phyloP scores from a whole-genome alignment of 2,888 invertebrate genomes.

The Parnassius orleans region DNA sequence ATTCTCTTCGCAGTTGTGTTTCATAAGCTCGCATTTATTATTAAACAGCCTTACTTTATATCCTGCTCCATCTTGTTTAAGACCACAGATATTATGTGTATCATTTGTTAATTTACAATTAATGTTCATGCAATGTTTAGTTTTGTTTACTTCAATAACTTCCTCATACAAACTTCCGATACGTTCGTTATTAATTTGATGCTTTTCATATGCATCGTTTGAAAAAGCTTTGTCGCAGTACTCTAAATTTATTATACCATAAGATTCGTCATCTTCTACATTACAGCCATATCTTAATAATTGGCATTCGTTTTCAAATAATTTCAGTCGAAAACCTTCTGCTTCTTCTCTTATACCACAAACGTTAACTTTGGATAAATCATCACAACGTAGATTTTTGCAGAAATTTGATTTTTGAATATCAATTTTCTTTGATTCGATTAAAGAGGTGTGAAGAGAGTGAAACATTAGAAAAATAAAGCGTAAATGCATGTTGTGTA shows the following conservation, averaged over 20 bases:
- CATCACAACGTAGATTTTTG: slow-evolving; percentile 43
- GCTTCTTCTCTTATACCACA: slow-evolving; percentile 53
- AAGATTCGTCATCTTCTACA: slow-evolving; percentile 43
- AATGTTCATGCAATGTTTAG: slow-evolving; percentile 33
- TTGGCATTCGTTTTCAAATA: slow-evolving; percentile 59
- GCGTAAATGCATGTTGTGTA: no score
- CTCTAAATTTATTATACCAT: slow-evolving; percentile 47
- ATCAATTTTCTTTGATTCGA: slow-evolving; percentile 6
- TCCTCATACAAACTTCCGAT: not conserved
- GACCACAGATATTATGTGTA: slow-evolving; percentile 47
- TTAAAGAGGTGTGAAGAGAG: not conserved
- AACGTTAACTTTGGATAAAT: slow-evolving; percentile 32
- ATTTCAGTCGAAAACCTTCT: slow-evolving; percentile 40
- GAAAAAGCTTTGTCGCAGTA: slow-evolving; percentile 44
- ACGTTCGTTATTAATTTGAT: slow-evolving; percentile 16
- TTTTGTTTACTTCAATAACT: not conserved
- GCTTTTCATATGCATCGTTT: slow-evolving; percentile 19
- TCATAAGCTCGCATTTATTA: slow-evolving; percentile 50
- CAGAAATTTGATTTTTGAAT: slow-evolving; percentile 45
- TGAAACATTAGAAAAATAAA: no score
- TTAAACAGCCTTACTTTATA: slow-evolving; percentile 52
- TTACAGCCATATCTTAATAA: slow-evolving; percentile 55
- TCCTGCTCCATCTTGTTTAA: slow-evolving; percentile 50
- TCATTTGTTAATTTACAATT: slow-evolving; percentile 25
- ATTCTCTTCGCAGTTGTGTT: slow-evolving; percentile 50